phyloP scores from a whole-genome alignment of 2,888 invertebrate species.

The Eudasyphora cyanicolor region DNA sequence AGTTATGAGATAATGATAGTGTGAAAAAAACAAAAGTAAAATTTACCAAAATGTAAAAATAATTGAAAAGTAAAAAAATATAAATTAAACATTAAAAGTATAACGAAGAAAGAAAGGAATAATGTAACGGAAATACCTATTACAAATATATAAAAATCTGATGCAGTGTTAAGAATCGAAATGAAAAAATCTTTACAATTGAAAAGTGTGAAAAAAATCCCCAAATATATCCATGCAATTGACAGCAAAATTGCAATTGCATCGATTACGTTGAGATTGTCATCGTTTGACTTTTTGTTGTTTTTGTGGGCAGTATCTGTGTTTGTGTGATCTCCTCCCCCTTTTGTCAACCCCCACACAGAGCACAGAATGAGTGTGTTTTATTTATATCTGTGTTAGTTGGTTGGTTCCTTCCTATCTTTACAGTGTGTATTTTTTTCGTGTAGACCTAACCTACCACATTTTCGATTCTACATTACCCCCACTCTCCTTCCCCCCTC shows the following conservation, averaged over 20 bases:
- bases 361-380: not conserved
- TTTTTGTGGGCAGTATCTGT: constrained; percentile 40
- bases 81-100: not conserved
- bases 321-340: too few relatives aligned
- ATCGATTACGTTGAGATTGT: constrained; percentile 60
- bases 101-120: constrained; percentile 11
- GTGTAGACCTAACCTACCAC: constrained; percentile 65
- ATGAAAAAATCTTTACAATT: constrained; percentile 3
- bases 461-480: constrained; percentile 49
- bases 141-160: constrained; percentile 27
- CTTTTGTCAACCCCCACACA: too few relatives aligned
- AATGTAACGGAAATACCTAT: constrained; percentile 46
- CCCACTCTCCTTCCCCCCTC: constrained; percentile 44
- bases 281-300: constrained; percentile 66
- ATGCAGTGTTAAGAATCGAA: not conserved
- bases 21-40: not conserved
- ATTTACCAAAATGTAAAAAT: constrained; percentile 16
- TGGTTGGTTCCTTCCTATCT: constrained; percentile 51
- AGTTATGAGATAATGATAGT: not conserved
- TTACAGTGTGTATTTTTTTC: constrained; percentile 19
- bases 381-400: constrained; percentile 21
- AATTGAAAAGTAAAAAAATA: constrained; percentile 23
- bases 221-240: not conserved
- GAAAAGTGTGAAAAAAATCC: not conserved
- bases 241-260: constrained; percentile 51